Base-by-base conservation (phyloP, 1,140 invertebrate genomes). In the Rhagoletis zephyria region DNA sequence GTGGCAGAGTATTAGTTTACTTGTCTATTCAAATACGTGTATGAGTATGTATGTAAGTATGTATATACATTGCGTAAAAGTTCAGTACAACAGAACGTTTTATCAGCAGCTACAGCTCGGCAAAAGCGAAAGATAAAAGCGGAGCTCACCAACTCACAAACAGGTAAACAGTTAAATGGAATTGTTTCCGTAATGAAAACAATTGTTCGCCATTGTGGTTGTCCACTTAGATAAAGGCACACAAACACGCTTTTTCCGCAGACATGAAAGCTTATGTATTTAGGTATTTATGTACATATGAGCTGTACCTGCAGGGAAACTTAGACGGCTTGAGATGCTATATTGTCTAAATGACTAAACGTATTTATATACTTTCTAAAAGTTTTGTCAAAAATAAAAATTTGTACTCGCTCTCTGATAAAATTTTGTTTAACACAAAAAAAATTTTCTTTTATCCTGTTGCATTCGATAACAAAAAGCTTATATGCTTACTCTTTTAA, bases 131-230 rank as follows among this genome's bases (percentile, higher is more conserved):
- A 81, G 74, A 81, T 81, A 81, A 81, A 81, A 81, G 74, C 12
- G 16, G 5, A 81, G 74, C 16, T 19, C 74, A 56, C 45, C 74
- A 81, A 56, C 30, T 81, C 74, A 81, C 74, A 56, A 81, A 81
- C 74, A 81, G 74, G 74, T 56, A 81, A 81, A 81, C 48, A 81
- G 74, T 51, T 30, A 81, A 81, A 81, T 81, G 48, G 51, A 81
- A 81, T 81, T 81, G 48, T 56, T 81, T 81, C 74, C 74, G 45
- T 81, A 81, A 81, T 81, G 51, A 81, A 81, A 81, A 51, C 74
- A 81, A 56, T 81, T 81, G 74, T 81, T 14, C 45, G 74, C 74
- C 48, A 56, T 81, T 81, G 48, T 81, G 74, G 74, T 81, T 48
- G 48, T 56, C n/a, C 74, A 67, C 64, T 67, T 67, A 67, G 40